A percentile compares a stretch with the other conserved stretches of the same genome.
Conservation (phyloP, 2,113 vertebrate genomes). For the Thermophis baileyi region DNA sequence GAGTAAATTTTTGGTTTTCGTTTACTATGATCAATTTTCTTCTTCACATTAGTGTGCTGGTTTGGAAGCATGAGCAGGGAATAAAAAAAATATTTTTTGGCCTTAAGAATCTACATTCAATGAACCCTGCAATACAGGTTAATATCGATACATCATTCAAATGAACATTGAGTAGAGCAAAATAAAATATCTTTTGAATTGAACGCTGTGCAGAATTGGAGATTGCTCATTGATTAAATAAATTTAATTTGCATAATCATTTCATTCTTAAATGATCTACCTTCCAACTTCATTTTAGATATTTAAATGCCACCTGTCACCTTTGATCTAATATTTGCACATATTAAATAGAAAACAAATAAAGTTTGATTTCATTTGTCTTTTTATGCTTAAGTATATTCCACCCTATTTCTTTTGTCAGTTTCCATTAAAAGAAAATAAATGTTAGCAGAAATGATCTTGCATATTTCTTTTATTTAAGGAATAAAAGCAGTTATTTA, state of each 20-base stretch:
- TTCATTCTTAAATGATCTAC: background rate
- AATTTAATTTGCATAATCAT: background rate
- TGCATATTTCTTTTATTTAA: background rate
- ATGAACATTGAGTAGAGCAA: background rate
- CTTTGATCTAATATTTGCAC: background rate
- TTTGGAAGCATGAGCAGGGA: background rate
- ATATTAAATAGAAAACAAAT: background rate
- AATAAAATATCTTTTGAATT: background rate
- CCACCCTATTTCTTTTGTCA: background rate
- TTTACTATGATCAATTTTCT: background rate
- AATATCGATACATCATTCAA: fast-evolving
- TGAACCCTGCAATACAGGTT: background rate
- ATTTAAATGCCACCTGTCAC: background rate
- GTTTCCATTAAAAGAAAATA: background rate
- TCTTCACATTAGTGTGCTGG: fast-evolving
- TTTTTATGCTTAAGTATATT: background rate
- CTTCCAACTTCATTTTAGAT: background rate
- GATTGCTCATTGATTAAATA: background rate
- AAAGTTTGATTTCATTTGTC: background rate
- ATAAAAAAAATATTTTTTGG: background rate
- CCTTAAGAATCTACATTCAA: background rate
- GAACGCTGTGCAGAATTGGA: background rate
- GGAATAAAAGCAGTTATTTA: no score
- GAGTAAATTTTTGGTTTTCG: background rate
- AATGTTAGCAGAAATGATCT: background rate